phyloP scores from a whole-genome alignment of 2,797 vertebrate genomes.

The Melanotaenia maccullochi region DNA sequence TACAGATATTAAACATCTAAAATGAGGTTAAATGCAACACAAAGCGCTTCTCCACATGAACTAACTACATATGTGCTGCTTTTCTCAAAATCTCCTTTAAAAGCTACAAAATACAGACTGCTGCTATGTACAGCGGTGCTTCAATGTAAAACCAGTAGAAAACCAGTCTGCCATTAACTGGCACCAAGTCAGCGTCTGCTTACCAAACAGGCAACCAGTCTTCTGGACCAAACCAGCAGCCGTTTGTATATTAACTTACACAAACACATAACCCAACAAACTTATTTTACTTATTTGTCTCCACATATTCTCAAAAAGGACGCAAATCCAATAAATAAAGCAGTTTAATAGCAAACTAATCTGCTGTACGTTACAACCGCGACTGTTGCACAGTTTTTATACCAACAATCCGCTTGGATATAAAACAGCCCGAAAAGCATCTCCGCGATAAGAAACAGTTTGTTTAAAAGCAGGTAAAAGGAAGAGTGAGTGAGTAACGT shows the following conservation, averaged over 20 bases:
- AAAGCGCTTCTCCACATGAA: neutral
- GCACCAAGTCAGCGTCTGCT: constrained; percentile 36
- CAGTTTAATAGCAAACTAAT: constrained; percentile 14
- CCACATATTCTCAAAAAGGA: no score
- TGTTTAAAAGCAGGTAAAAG: neutral
- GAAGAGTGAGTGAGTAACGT: neutral
- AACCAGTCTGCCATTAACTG: constrained; percentile 51
- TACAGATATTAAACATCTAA: neutral
- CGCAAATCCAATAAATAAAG: neutral
- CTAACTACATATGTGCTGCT: neutral
- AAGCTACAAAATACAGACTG: neutral
- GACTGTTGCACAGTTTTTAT: neutral
- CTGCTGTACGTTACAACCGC: constrained; percentile 3
- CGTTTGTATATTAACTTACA: neutral
- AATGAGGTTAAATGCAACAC: neutral
- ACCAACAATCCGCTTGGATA: neutral
- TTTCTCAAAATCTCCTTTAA: neutral
- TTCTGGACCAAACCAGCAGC: neutral
- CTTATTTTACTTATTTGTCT: neutral
- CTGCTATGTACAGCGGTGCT: constrained; percentile 1
- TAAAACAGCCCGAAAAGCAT: constrained; percentile 2
- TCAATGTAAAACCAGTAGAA: constrained; percentile 21
- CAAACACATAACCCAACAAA: neutral
- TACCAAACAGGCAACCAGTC: constrained; percentile 31
- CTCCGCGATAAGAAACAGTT: neutral